phyloP scores from a whole-genome alignment of 2,797 vertebrate genomes.

The Enteromius argenteus region DNA sequence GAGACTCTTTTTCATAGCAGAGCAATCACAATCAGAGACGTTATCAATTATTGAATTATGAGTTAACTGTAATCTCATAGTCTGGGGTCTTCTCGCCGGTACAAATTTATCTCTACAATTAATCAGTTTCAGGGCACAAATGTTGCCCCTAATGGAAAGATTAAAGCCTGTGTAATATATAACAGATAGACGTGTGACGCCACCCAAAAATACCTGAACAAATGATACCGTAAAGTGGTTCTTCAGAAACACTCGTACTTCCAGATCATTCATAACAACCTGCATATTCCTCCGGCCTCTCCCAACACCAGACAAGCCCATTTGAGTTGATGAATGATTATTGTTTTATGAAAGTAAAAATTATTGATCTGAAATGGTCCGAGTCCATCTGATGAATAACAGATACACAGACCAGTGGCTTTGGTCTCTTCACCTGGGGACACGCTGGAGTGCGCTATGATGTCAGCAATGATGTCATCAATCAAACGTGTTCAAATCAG shows the following conservation, averaged over 20 bases:
- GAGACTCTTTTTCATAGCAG: constrained; percentile 51
- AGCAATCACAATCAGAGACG: constrained; percentile 52
- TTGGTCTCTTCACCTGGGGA: constrained; percentile 51
- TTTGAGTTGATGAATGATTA: constrained; percentile 78
- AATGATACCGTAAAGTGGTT: constrained; percentile 45
- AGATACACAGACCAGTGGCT: constrained; percentile 9
- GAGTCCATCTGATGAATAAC: constrained; percentile 73
- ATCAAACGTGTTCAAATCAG: background rate
- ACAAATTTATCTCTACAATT: constrained; percentile 50
- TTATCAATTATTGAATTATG: constrained; percentile 59
- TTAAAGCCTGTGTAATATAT: constrained; percentile 31
- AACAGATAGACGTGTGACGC: constrained; percentile 51
- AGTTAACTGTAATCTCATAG: constrained; percentile 52
- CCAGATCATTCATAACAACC: constrained; percentile 38
- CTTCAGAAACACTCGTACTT: constrained; percentile 7
- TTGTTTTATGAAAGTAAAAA: constrained; percentile 76
- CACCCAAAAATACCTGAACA: constrained; percentile 44
- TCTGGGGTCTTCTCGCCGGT: constrained; percentile 37
- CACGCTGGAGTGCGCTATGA: constrained; percentile 22
- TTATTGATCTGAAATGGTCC: constrained; percentile 73
- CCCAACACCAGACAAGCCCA: constrained; percentile 58
- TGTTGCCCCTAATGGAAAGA: constrained; percentile 50
- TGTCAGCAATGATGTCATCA: constrained; percentile 40
- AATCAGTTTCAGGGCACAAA: constrained; percentile 57
- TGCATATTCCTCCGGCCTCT: constrained; percentile 18